Evolutionary conservation across 2,797 vertebrate species (phyloP), one percentile per base, ranked within the genome.

Genomic region (Petrocephalus schoutedeni): DNA sequence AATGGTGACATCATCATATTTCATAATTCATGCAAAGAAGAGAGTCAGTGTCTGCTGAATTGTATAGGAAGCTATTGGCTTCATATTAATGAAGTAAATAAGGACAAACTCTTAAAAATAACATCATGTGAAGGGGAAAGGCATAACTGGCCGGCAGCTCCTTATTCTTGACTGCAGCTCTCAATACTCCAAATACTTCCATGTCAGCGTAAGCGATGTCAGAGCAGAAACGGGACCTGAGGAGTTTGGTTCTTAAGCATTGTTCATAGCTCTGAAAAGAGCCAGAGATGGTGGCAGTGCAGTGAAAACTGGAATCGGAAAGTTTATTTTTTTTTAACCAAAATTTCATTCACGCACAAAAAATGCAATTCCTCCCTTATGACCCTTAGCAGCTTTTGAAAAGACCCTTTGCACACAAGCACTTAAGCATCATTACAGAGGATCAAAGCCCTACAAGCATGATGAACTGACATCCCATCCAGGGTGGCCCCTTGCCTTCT

Each of bases 171-270:
- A 92, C 91, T 91, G 91, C 91, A 90, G 91, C 92, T 93, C 59
- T 94, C 94, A 93, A 95, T 95, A 93, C 91, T 80, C 91, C 94
- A 93, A 95, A 93, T 10, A 53, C 90, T 91, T 91, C 90, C 91
- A 89, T 91, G 91, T 90, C 91, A 89, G 88, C 49, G 89, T 90
- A 89, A 90, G 89, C 91, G 87, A 92, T 90, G 92, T 89, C 89
- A 89, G 59, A 89, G 51, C 51, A 57, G 53, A 14, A 56, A 85
- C 53, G 87, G 86, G 58, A 36, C 87, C 67, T 2, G 23, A 87
- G 8, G 21, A 10, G 2, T 87, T 4, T 67, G 10, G 71, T 61
- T 89, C 32, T 89, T 82, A 89, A 56, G 12, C 14, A 16, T 16
- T 56, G 14, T 56, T 56, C 53, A 59, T 71, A 89, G 12, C 45